These are phyloP conservation scores for Saccopteryx leptura DNA, from an alignment of 2,113 vertebrate genomes.

Conservation along the genomic window DNA sequence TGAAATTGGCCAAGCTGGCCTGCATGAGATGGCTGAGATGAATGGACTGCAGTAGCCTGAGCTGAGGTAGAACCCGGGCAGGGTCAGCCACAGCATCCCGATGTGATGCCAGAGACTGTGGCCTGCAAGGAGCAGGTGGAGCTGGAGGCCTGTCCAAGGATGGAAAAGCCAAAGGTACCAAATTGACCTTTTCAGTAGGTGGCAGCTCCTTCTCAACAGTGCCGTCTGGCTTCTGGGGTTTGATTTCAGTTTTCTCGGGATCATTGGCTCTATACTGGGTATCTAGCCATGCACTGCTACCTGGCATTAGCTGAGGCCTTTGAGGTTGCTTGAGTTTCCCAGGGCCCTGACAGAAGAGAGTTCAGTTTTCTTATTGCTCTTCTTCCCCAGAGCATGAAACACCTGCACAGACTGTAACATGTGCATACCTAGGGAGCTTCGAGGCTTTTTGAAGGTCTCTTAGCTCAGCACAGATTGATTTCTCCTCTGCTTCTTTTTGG, in stretches of 20 bases:
- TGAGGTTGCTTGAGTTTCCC: neutral
- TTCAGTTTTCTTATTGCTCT: neutral
- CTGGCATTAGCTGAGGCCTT: no score
- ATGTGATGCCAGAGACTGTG: neutral
- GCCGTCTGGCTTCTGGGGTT: neutral
- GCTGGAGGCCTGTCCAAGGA: slow-evolving; percentile 6
- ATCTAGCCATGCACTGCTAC: no score
- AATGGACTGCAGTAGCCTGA: neutral
- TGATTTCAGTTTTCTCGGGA: neutral
- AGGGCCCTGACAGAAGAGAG: neutral
- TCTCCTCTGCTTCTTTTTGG: neutral
- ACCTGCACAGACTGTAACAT: slow-evolving; percentile 75
- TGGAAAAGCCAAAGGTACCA: slow-evolving; percentile 65
- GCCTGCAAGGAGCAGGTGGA: neutral
- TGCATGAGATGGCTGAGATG: neutral
- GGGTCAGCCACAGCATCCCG: neutral
- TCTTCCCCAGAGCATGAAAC: slow-evolving; percentile 71
- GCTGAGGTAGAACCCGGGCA: neutral
- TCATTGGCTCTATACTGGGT: neutral
- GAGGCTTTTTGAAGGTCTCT: slow-evolving; percentile 63
- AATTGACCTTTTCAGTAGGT: slow-evolving; percentile 63
- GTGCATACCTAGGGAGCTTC: slow-evolving; percentile 45
- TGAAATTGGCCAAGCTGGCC: neutral
- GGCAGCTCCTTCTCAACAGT: slow-evolving; percentile 32
- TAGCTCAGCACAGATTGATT: slow-evolving; percentile 20